Base-by-base conservation (phyloP, 2,888 invertebrate species). In the Penaeus monodon region DNA sequence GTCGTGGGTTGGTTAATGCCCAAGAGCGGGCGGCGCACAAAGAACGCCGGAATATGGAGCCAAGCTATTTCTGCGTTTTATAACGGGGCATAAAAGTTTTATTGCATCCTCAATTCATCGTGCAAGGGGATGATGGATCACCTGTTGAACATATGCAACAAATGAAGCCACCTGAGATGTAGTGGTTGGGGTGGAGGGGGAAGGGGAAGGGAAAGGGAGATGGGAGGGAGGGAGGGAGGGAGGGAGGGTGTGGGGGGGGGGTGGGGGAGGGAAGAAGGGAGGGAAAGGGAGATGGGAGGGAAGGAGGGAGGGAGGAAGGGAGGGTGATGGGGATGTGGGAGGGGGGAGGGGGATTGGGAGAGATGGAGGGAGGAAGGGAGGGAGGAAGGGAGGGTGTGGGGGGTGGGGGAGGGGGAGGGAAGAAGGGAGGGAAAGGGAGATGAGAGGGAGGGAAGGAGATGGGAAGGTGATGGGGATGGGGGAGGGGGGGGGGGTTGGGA, bases 21-120 rank as follows among this genome's bases (percentile, higher is more conserved):
- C 80, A 77, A 57, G 49, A 85, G 33, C 38, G 38, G 85, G 73
- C 64, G 17, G 44, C 79, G 70, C 79, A 87, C 83, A 83, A 82
- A 83, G 78, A 74, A 33, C 65, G 22, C 20, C 27, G 79, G 87
- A 79, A 84, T 83, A 87, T 77, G 83, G 83, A 76, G 81, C 66
- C 77, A 64, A 1, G 82, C 87, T 70, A 38, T 82, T 66, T 66
- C 70, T 68, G 33, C 77, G 68, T 63, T 87, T 87, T 87, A 87
- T 83, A 83, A 83, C 79, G 70, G 57, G 73, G 24, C 87, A 83
- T 87, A 87, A 87, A 87, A 87, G 73, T 87, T 87, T 83, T 87
- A 87, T 83, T 83, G 65, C 83, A 49, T 82, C 87, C 79, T 63
- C 87, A 87, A 87, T 87, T 87, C 83, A 87, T 87, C 87, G 77